These are phyloP conservation scores for Portevinia maculata DNA, from an alignment of 2,888 invertebrate genomes.

Conservation along the genomic window DNA sequence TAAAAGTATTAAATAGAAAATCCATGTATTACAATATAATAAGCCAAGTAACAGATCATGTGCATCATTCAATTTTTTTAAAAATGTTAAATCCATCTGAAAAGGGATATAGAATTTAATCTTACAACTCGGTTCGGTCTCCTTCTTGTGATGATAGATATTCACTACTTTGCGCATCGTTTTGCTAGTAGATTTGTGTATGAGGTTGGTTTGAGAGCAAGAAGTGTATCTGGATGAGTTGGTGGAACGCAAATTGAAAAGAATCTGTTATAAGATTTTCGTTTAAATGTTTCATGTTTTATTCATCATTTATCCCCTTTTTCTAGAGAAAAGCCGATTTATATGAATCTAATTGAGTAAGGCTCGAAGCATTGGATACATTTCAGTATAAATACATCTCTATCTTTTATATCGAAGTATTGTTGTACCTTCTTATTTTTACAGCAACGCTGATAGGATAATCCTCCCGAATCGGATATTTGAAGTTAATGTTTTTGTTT, in stretches of 20 bases:
- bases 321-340: slow-evolving; percentile 67
- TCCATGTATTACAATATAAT: slow-evolving; percentile 44
- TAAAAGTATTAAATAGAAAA: slow-evolving; percentile 48
- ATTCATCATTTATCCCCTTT: slow-evolving; percentile 74
- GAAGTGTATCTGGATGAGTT: slow-evolving; percentile 3
- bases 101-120: slow-evolving; percentile 44
- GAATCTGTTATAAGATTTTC: slow-evolving; percentile 70
- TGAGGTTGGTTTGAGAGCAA: neutral
- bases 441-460: too few relatives aligned
- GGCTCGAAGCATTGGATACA: slow-evolving; percentile 44
- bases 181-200: slow-evolving; percentile 6
- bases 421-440: slow-evolving; percentile 37
- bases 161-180: slow-evolving; percentile 22
- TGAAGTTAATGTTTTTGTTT: too few relatives aligned
- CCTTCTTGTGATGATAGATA: slow-evolving; percentile 13
- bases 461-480: too few relatives aligned
- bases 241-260: slow-evolving; percentile 27
- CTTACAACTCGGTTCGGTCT: neutral
- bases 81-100: slow-evolving; percentile 1
- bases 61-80: slow-evolving; percentile 56
- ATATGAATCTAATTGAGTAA: slow-evolving; percentile 56
- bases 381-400: slow-evolving; percentile 17
- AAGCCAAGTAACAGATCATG: slow-evolving; percentile 53
- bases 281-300: slow-evolving; percentile 74
- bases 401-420: slow-evolving; percentile 11